These are phyloP conservation scores for Exaiptasia diaphana DNA, from an alignment of 64 coral and sea anemone species.

Conservation along the genomic window DNA sequence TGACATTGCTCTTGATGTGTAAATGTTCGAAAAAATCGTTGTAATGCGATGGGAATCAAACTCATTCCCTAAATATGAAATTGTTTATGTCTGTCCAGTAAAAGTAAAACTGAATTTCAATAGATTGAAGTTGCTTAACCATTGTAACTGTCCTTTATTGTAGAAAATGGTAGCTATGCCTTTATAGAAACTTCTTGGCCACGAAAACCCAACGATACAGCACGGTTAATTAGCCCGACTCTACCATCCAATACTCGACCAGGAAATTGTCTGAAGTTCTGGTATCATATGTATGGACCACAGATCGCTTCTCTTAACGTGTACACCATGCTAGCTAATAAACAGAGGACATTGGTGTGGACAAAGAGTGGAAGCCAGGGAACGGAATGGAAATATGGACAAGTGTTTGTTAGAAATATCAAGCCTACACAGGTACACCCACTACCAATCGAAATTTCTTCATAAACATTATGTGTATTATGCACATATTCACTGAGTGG, in stretches of 20 bases:
- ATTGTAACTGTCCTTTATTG: no score
- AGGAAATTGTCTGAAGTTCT: conserved; percentile 73
- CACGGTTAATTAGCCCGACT: conserved; percentile 56
- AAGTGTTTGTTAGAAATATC: conserved; percentile 47
- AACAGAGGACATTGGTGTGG: conserved; percentile 39
- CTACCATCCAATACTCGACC: conserved; percentile 59
- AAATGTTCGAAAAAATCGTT: no score
- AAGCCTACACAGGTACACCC: conserved; percentile 17
- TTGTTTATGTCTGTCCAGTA: no score
- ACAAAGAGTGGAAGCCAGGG: conserved; percentile 55
- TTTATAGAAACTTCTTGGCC: conserved; percentile 79
- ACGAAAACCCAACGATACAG: conserved; percentile 60
- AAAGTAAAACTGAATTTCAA: no score
- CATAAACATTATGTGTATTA: no score
- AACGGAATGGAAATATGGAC: conserved; percentile 67
- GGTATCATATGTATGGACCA: conserved; percentile 87
- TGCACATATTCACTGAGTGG: no score
- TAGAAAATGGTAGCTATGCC: conserved; percentile 73
- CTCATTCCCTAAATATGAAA: no score
- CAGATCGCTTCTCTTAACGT: conserved; percentile 66
- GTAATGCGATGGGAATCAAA: no score
- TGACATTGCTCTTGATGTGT: no score
- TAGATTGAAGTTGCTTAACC: no score
- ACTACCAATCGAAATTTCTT: no score
- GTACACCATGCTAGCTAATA: conserved; percentile 22